Conservation (phyloP, 64 coral and sea anemone genomes). For the Actinia equina region DNA sequence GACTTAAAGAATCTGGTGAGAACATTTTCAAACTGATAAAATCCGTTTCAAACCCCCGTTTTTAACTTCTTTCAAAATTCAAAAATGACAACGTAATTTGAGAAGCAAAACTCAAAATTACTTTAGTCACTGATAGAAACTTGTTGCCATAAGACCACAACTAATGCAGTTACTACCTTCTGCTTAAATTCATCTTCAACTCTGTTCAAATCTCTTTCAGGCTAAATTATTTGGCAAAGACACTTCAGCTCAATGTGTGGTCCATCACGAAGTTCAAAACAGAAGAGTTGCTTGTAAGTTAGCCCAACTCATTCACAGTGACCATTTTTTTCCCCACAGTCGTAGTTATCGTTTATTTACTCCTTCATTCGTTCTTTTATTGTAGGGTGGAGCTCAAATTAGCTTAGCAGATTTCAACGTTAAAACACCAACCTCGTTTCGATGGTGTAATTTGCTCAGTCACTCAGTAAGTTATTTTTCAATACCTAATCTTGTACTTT, state of each 20-base stretch:
- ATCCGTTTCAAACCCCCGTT: too few relatives aligned
- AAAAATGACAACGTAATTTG: too few relatives aligned
- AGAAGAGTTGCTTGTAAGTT: constrained; percentile 83
- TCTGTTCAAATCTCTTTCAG: constrained; percentile 13
- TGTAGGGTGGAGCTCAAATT: constrained; percentile 83
- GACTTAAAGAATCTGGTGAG: too few relatives aligned
- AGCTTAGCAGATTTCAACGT: constrained; percentile 87
- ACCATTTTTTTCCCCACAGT: neutral
- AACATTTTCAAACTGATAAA: too few relatives aligned
- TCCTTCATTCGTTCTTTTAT: neutral
- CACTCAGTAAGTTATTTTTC: constrained; percentile 47
- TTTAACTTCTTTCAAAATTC: too few relatives aligned
- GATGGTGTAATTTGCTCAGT: constrained; percentile 89
- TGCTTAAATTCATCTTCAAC: neutral
- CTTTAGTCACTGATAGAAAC: too few relatives aligned
- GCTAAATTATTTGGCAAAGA: constrained; percentile 66
- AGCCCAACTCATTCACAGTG: neutral
- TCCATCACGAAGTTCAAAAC: constrained; percentile 46
- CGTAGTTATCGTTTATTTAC: neutral
- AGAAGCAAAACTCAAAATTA: too few relatives aligned
- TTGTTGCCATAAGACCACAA: too few relatives aligned
- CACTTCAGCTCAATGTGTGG: constrained; percentile 79
- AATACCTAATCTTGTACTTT: too few relatives aligned
- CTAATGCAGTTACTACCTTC: too few relatives aligned
- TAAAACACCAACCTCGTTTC: constrained; percentile 75